These are phyloP conservation scores for Stenodera caucasica DNA, from an alignment of 2,888 invertebrate genomes.

Conservation along the genomic window DNA sequence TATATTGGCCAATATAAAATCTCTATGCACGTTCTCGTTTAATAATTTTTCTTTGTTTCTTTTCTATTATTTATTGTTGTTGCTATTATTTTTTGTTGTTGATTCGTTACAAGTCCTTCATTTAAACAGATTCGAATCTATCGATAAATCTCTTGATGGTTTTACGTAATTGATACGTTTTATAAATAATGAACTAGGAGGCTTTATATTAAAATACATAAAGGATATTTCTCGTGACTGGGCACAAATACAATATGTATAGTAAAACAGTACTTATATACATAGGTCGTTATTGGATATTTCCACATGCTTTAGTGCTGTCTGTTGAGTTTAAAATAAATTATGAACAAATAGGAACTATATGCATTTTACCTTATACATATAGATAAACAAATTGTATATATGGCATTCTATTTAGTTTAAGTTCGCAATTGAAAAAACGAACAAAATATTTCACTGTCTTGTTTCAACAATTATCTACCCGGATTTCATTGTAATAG, in stretches of 20 bases:
- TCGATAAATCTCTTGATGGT: conserved; percentile 17
- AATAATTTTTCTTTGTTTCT: not conserved
- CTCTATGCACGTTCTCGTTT: not conserved
- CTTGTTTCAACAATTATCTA: not conserved
- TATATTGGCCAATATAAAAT: not conserved
- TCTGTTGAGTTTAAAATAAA: conserved; percentile 1
- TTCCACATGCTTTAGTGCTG: conserved; percentile 1
- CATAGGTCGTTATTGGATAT: conserved; percentile 1
- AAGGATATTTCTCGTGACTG: conserved; percentile 8
- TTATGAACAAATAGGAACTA: not conserved
- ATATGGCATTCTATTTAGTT: not conserved
- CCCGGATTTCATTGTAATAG: not conserved
- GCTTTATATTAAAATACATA: conserved; percentile 6
- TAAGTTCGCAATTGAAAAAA: not conserved
- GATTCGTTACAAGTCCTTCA: not conserved
- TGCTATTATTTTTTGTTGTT: not conserved
- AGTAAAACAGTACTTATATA: not conserved
- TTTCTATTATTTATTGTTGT: not conserved
- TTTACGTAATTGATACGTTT: conserved; percentile 24
- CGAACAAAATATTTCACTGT: not conserved
- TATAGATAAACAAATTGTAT: not conserved
- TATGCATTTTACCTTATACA: not conserved
- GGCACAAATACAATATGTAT: not conserved
- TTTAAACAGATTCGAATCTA: conserved; percentile 3
- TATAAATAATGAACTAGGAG: conserved; percentile 21